Evolutionary conservation across 2,113 vertebrate genomes (phyloP).

Genomic region (Australoheros scitulus): DNA sequence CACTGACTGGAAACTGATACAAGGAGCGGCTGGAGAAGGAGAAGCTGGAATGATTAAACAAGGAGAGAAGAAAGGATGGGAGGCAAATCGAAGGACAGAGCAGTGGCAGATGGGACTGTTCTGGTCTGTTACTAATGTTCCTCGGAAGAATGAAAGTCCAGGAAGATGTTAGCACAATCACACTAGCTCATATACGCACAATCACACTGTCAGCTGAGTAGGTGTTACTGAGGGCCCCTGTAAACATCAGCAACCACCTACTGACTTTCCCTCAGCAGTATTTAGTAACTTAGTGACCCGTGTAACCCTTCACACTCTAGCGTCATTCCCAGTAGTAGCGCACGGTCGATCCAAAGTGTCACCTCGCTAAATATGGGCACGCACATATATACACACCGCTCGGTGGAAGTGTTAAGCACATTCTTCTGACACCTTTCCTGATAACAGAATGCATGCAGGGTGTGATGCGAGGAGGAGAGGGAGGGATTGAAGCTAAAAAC

Average conservation of each 20-base stretch:
- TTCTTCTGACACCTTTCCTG: conserved; percentile 59
- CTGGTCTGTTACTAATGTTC: conserved; percentile 73
- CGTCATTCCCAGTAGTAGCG: conserved; percentile 44
- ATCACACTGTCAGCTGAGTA: conserved; percentile 18
- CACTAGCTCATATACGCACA: neutral
- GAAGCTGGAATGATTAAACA: conserved; percentile 50
- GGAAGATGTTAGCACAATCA: conserved; percentile 46
- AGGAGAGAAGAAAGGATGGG: conserved; percentile 37
- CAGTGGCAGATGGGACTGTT: conserved; percentile 72
- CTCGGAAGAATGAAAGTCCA: conserved; percentile 72
- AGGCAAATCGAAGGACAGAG: conserved; percentile 52
- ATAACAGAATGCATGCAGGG: conserved; percentile 51
- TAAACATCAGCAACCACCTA: conserved; percentile 58
- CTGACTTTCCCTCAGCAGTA: conserved; percentile 49
- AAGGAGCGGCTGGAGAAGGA: neutral
- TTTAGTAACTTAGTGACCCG: conserved; percentile 71
- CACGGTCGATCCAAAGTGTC: conserved; percentile 64
- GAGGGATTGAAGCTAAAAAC: conserved; percentile 27
- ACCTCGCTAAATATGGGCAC: conserved; percentile 62
- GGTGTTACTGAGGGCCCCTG: conserved; percentile 48
- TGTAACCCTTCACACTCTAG: conserved; percentile 37
- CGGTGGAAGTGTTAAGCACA: conserved; percentile 48
- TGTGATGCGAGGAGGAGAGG: conserved; percentile 33
- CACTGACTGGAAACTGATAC: conserved; percentile 5
- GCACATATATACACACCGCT: conserved; percentile 22